Percentiles rank a stretch among this genome's conserved stretches.
Evolutionary conservation across 2,888 invertebrate species (phyloP).

Genomic region (Drosophila subquinaria): DNA sequence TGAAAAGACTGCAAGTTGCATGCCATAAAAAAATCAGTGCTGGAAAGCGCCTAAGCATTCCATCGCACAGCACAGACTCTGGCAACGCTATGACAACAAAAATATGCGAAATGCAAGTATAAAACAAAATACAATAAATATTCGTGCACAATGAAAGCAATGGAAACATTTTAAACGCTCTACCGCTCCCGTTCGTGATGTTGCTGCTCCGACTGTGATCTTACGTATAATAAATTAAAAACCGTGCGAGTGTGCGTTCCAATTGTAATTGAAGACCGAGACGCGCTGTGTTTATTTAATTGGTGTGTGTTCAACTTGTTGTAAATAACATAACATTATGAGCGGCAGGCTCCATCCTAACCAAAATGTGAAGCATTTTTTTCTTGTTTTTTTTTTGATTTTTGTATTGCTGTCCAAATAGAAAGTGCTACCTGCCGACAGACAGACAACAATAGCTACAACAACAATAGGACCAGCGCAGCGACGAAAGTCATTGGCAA

Average conservation of each 20-base stretch:
- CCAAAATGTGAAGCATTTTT: slow-evolving; percentile 9
- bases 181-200: slow-evolving; percentile 59
- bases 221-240: slow-evolving; percentile 53
- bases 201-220: slow-evolving; percentile 56
- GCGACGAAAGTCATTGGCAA: slow-evolving; percentile 48
- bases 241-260: slow-evolving; percentile 32
- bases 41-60: slow-evolving; percentile 14
- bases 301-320: slow-evolving; percentile 43
- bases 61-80: neutral
- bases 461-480: slow-evolving; percentile 19
- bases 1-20: neutral
- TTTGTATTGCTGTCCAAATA: slow-evolving; percentile 40
- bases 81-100: slow-evolving; percentile 61
- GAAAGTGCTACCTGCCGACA: slow-evolving; percentile 53
- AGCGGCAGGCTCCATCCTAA: slow-evolving; percentile 15
- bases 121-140: slow-evolving; percentile 67
- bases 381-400: neutral
- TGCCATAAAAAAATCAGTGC: slow-evolving; percentile 24
- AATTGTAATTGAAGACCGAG: slow-evolving; percentile 40
- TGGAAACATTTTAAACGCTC: slow-evolving; percentile 59
- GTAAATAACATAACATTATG: slow-evolving; percentile 45
- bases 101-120: slow-evolving; percentile 67
- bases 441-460: slow-evolving; percentile 35
- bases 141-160: slow-evolving; percentile 57
- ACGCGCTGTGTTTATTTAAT: slow-evolving; percentile 59